Base-by-base conservation (phyloP, 2,797 vertebrate genomes). In the Catamblyrhynchus diadema region DNA sequence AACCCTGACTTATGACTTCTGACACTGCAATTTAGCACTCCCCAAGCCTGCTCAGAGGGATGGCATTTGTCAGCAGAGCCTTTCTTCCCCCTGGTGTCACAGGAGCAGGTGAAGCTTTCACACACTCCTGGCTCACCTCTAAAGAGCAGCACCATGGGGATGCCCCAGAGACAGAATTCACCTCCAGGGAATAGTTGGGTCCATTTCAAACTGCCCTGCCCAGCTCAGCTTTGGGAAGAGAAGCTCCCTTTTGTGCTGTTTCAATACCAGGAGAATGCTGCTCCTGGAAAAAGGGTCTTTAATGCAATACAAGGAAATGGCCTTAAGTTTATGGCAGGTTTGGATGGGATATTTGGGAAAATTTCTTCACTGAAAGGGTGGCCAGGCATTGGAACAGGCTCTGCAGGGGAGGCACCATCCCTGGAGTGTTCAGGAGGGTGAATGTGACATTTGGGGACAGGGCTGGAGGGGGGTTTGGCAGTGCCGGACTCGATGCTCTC, bases 121-220 rank as follows among this genome's bases (percentile, higher is more conserved):
- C 78, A 48, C 14, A 3, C 4, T 50, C n/a, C 56, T 47, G 0
- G 0, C 21, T 64, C 33, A 7, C 6, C 2, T 25, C 53, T 22
- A 6, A 72, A n/a, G 35, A 45, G 57, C 73, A 91, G 81, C 5
- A 0, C 4, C 7, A 28, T 20, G 42, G 41, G 81, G 54, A 16
- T 54, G 62, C 23, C 61, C 69, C 66, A 28, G 28, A 24, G 65
- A 3, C 41, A 54, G 42, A 73, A 53, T 2, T 62, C 39, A 74
- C 22, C 78, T 51, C 39, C 2, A 48, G 21, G 1, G 56, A 57
- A 57, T 3, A 3, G 56, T 6, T 12, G 4, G 17, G 16, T 14
- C 15, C 25, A 3, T 20, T 35, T 12, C 12, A 71, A 64, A 13
- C 64, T 59, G 23, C 37, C 7, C 3, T 18, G 24, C 39, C 45